These are phyloP conservation scores for Paratilapia polleni DNA, from an alignment of 2,113 vertebrate genomes.

Conservation along the genomic window DNA sequence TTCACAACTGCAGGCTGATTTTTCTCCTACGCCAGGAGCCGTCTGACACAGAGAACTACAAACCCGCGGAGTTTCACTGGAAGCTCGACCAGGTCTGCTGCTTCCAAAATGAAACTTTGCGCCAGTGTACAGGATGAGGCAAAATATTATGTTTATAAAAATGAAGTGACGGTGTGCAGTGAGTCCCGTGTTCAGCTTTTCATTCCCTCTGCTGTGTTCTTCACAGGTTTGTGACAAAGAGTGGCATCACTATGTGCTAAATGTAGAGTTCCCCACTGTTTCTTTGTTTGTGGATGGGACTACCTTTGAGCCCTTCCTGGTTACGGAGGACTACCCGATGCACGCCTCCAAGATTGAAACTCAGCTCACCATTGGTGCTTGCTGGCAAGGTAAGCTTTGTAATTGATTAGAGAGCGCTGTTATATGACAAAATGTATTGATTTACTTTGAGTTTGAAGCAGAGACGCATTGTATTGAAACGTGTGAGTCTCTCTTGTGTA, in stretches of 20 bases:
- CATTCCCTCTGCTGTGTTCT: background rate
- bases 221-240: conserved; percentile 93
- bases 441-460: background rate
- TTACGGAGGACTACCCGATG: conserved; percentile 94
- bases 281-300: conserved; percentile 91
- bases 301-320: conserved; percentile 92
- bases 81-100: conserved; percentile 90
- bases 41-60: conserved; percentile 86
- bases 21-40: conserved; percentile 95
- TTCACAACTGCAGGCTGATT: conserved; percentile 92
- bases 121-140: background rate
- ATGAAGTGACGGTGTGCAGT: background rate
- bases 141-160: rapidly evolving
- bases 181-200: background rate
- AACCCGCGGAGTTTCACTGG: conserved; percentile 97
- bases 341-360: conserved; percentile 89
- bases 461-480: background rate
- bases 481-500: background rate
- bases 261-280: conserved; percentile 88
- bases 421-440: background rate
- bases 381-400: conserved; percentile 93
- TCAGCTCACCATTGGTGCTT: conserved; percentile 94
- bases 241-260: conserved; percentile 98
- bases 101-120: background rate
- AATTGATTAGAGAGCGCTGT: rapidly evolving